Base-by-base conservation (phyloP, 2,888 invertebrate genomes). In the Mimas tiliae region DNA sequence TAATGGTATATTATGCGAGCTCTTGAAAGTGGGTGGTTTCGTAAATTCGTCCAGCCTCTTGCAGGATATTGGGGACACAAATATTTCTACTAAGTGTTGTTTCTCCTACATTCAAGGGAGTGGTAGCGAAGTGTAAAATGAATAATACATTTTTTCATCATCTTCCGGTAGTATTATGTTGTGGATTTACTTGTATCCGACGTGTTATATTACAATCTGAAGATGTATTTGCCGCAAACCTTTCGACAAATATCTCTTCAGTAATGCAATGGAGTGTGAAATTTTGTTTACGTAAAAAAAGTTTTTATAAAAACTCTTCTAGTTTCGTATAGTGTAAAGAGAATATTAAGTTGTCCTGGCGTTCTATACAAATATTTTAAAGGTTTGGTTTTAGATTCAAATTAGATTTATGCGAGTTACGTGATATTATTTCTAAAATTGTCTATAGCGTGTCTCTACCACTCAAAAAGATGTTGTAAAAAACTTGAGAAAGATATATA, bases 321-420 rank as follows among this genome's bases (percentile, higher is more conserved):
- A 48, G 67, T 79, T 77, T 27, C 27, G 27, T 3, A 27, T 78
- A 74, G 73, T 72, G 70, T 71, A 80, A 82, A 81, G 78, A 76
- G 76, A 73, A 82, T 85, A 86, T 87, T 84, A 84, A 68, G 71
- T 68, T 70, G 69, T 68, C 72, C 68, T 73, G 75, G 16, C 4
- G 27, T 27, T 62, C 19, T 42, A 16, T 62, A 1, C 6, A 42
- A 42, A 16, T 11, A 4, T 62, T 0, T 3, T 62, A 38, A 9
- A 7, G 9, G 38, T 62, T 21, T 19, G 42, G 27, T 27, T 42
- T 62, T 62, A 1, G 11, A 34, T 38, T 38, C 2, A 38, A 38
- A 38, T 2, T 14, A n/a, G 11, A 27, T 45, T 6, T 27, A 45
- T 11, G 19, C 11, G 12, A 9, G 45, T 45, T 45, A 12, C 12